Evolutionary conservation across 2,113 vertebrate genomes (phyloP).

Genomic region (Rhadina sibilatrix): DNA sequence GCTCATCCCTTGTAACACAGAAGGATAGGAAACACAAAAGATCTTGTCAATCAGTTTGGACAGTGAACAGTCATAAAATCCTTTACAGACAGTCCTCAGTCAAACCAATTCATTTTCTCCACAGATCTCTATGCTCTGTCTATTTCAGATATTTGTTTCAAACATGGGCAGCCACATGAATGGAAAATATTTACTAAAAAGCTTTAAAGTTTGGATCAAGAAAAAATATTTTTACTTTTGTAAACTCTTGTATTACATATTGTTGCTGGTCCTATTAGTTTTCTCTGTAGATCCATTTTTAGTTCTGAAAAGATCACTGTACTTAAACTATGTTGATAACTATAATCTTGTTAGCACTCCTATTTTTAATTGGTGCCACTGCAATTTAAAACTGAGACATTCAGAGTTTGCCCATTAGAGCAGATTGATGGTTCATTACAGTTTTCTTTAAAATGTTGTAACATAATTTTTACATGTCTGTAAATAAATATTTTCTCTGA

Average conservation of each 20-base stretch:
- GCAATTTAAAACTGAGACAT: background rate
- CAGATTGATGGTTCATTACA: conserved; percentile 25
- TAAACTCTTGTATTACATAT: conserved; percentile 51
- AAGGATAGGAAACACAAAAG: background rate
- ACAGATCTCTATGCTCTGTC: background rate
- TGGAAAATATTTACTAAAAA: conserved; percentile 42
- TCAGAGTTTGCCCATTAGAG: conserved; percentile 5
- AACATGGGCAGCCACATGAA: conserved; percentile 38
- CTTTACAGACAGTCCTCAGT: background rate
- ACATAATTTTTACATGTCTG: conserved; percentile 76
- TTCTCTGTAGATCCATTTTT: conserved; percentile 9
- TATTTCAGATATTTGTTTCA: conserved; percentile 14
- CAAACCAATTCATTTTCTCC: background rate
- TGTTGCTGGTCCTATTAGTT: background rate
- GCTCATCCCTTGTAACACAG: background rate
- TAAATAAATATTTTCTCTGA: conserved; percentile 78
- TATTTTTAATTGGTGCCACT: conserved; percentile 39
- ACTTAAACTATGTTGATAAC: conserved; percentile 10
- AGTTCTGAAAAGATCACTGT: conserved; percentile 11
- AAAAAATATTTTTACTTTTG: conserved; percentile 53
- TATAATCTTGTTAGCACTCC: background rate
- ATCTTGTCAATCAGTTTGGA: background rate
- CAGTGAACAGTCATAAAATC: background rate
- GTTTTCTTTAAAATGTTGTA: conserved; percentile 69
- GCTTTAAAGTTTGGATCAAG: conserved; percentile 53